Evolutionary conservation across 2,888 invertebrate genomes (phyloP), one percentile per base, ranked within the genome.

Genomic region (Noctua janthina): DNA sequence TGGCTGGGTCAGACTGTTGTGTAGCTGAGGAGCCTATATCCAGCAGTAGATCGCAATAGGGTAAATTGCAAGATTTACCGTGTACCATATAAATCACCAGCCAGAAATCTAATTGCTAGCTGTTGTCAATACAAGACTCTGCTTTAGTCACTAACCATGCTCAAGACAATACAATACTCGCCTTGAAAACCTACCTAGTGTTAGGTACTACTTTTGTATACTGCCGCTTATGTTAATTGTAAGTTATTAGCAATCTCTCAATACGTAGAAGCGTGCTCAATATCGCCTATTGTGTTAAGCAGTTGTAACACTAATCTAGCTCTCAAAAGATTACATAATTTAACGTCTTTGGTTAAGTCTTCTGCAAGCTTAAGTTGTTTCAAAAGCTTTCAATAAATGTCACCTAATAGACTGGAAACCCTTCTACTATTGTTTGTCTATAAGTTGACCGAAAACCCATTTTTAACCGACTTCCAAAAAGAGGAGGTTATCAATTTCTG

Each of bases 281-380:
- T 59, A 74, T 51, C 15, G 3, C 11, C 56, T 43, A 23, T 79
- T 72, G 49, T 43, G 20, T 13, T 56, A 13, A 56, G 29, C 29
- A 66, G 39, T 35, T 46, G 23, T 29, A 78, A 29, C 4, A 43
- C 43, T 29, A 71, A 20, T 66, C 10, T 15, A 59, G 51, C n/a
- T n/a, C 51, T 74, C 20, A 8, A 68, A 81, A 46, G n/a, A 43
- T 59, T 80, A 20, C 43, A 20, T 78, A 69, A 70, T 54, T 78
- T 11, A 6, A 8, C 17, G 56, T 1, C 49, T 79, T 59, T 67
- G 49, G 59, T 67, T 39, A 43, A 17, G 39, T 67, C 23, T 56
- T 43, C 46, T 29, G 23, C 66, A 39, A 72, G 23, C 39, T 49
- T 13, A 35, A 76, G 7, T 15, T n/a, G 15, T 17, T 78, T 77